phyloP scores from a whole-genome alignment of 2,113 vertebrate species.

The Orycteropus afer region DNA sequence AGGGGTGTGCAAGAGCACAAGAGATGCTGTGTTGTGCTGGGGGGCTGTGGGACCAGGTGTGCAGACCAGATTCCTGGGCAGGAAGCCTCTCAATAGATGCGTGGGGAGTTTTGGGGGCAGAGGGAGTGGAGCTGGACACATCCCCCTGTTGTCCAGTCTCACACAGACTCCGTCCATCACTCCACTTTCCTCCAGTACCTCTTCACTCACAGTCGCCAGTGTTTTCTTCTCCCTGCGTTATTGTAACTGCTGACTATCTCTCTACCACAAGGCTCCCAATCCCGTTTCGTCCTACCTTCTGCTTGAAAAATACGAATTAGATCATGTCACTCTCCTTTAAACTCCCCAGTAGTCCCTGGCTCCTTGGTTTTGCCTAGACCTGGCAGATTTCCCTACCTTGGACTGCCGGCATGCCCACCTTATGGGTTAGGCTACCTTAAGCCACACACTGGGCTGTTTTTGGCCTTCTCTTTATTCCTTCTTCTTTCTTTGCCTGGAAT shows the following conservation, averaged over 20 bases:
- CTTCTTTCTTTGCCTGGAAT: not conserved
- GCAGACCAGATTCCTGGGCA: fast-evolving
- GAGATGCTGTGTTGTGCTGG: fast-evolving
- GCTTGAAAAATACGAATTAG: too few species aligned
- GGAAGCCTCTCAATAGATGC: not conserved
- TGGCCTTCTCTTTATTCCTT: not conserved
- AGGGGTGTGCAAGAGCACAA: not conserved
- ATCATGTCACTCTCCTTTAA: not conserved
- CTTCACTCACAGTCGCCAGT: fast-evolving
- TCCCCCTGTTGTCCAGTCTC: not conserved
- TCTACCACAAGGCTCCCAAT: not conserved
- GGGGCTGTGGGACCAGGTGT: too few species aligned
- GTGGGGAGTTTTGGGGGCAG: not conserved
- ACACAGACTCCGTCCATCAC: not conserved
- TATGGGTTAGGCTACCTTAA: not conserved
- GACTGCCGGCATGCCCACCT: fast-evolving
- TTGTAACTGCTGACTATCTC: fast-evolving
- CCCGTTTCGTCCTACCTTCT: not conserved
- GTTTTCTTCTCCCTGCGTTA: not conserved
- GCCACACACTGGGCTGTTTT: fast-evolving
- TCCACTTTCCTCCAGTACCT: not conserved
- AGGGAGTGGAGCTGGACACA: fast-evolving
- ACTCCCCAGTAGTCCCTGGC: fast-evolving
- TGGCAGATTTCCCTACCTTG: fast-evolving
- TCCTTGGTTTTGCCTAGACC: not conserved